A percentile compares a stretch with the other conserved stretches of the same genome.
Evolutionary conservation across 2,113 vertebrate genomes (phyloP).

Genomic region (Anguilla japonica): DNA sequence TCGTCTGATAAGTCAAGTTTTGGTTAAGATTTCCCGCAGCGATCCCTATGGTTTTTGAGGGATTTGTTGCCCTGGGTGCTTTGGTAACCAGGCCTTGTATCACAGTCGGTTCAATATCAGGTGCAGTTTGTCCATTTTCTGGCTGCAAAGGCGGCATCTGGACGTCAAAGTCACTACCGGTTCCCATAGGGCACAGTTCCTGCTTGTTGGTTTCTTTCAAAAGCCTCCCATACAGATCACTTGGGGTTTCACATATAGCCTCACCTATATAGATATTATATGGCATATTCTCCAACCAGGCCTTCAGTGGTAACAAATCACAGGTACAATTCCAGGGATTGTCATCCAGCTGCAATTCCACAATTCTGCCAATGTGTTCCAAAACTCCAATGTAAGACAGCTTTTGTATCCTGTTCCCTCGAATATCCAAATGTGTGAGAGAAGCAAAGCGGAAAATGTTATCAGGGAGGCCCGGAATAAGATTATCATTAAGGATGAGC

Average conservation of each 20-base stretch:
- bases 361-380: slow-evolving; percentile 94
- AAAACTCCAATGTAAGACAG: slow-evolving; percentile 94
- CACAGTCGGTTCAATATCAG: slow-evolving; percentile 78
- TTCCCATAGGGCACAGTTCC: slow-evolving; percentile 94
- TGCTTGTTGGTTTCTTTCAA: slow-evolving; percentile 96
- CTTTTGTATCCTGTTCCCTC: slow-evolving; percentile 96
- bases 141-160: slow-evolving; percentile 82
- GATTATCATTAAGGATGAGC: slow-evolving; percentile 97
- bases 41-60: slow-evolving; percentile 93
- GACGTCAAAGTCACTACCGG: slow-evolving; percentile 90
- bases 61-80: slow-evolving; percentile 87
- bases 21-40: slow-evolving; percentile 90
- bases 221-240: slow-evolving; percentile 90
- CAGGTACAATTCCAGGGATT: slow-evolving; percentile 99
- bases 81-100: slow-evolving; percentile 82
- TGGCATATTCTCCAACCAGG: slow-evolving; percentile 99
- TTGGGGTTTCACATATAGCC: slow-evolving; percentile 95
- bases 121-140: slow-evolving; percentile 78
- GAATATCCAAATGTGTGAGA: slow-evolving; percentile 96
- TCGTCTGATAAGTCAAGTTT: slow-evolving; percentile 88
- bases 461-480: slow-evolving; percentile 93
- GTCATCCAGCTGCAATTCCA: slow-evolving; percentile 93
- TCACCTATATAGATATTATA: slow-evolving; percentile 98
- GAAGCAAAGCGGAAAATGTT: slow-evolving; percentile 99
- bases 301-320: slow-evolving; percentile 92